These are phyloP conservation scores for Parauchenoglanis punctatus DNA, from an alignment of 2,797 vertebrate species.

Conservation along the genomic window DNA sequence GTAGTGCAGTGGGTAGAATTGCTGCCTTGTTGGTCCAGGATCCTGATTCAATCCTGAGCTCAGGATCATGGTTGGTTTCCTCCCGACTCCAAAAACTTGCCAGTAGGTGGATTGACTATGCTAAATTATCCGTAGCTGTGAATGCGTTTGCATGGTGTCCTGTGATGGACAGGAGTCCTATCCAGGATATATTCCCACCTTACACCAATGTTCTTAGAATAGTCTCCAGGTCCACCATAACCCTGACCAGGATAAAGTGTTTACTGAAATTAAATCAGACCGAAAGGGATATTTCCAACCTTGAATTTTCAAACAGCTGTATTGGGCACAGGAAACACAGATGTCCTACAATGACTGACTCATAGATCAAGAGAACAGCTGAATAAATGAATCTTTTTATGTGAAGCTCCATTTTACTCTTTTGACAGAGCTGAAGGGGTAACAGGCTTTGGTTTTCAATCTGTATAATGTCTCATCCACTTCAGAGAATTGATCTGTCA, in stretches of 20 bases:
- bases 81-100: background rate
- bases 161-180: background rate
- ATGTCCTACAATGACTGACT: background rate
- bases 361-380: slow-evolving; percentile 1
- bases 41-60: background rate
- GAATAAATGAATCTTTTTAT: background rate
- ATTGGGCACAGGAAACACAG: background rate
- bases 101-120: background rate
- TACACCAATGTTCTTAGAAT: background rate
- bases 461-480: background rate
- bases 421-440: background rate
- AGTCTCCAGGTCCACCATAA: background rate
- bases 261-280: background rate
- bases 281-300: background rate
- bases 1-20: background rate
- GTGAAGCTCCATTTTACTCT: background rate
- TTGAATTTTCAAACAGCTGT: background rate
- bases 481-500: slow-evolving; percentile 2
- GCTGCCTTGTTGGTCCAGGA: background rate
- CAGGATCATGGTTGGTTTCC: background rate
- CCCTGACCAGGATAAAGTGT: background rate
- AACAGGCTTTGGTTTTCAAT: background rate
- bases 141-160: background rate
- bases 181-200: background rate
- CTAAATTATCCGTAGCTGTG: background rate